phyloP scores from a whole-genome alignment of 2,888 invertebrate genomes.

The Drosophila recens region DNA sequence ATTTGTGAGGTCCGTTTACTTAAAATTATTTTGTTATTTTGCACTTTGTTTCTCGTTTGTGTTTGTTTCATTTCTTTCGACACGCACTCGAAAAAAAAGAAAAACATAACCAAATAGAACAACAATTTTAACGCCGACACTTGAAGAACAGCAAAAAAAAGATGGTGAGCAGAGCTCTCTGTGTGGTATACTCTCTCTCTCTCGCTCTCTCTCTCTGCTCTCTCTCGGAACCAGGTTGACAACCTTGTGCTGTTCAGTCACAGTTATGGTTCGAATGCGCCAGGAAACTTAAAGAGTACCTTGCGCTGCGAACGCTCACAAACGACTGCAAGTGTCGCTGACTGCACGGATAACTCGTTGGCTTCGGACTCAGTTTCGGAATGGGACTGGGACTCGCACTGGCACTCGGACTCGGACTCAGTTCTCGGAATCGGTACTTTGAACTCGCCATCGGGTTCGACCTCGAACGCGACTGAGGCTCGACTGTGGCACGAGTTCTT shows the following conservation, averaged over 20 bases:
- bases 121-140: constrained; percentile 66
- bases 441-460: constrained; percentile 22
- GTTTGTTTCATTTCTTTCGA: constrained; percentile 42
- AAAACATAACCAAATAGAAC: constrained; percentile 46
- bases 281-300: constrained; percentile 63
- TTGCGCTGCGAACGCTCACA: constrained; percentile 80
- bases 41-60: constrained; percentile 47
- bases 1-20: constrained; percentile 13
- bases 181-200: constrained; percentile 15
- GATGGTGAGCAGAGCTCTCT: constrained; percentile 25
- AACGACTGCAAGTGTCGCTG: constrained; percentile 71
- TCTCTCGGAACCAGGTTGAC: constrained; percentile 44
- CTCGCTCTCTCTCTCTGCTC: constrained; percentile 16
- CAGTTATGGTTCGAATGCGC: constrained; percentile 53
- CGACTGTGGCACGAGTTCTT: constrained; percentile 23
- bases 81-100: constrained; percentile 71
- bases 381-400: constrained; percentile 11
- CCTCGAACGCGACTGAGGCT: constrained; percentile 22
- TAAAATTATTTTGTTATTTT: constrained; percentile 14
- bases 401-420: constrained; percentile 12
- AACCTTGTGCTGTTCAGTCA: constrained; percentile 63
- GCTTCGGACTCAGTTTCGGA: constrained; percentile 28
- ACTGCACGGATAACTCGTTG: constrained; percentile 51
- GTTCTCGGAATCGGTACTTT: constrained; percentile 29
- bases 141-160: constrained; percentile 51